phyloP scores from a whole-genome alignment of 2,888 invertebrate species.

The Tachina lurida region DNA sequence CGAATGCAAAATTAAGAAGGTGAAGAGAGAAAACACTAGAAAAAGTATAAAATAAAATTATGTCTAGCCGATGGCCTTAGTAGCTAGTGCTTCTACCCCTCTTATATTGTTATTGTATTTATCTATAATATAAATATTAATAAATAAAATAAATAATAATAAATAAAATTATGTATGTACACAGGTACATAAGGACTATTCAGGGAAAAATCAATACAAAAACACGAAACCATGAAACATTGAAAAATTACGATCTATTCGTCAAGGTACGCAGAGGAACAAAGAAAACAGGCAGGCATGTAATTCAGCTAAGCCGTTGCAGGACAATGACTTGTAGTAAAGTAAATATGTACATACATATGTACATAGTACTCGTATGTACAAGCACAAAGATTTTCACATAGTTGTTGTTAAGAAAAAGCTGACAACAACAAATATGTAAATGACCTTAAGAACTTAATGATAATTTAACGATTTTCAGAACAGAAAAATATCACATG shows the following conservation, averaged over 20 bases:
- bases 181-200: background rate
- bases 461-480: conserved; percentile 50
- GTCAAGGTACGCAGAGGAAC: conserved; percentile 33
- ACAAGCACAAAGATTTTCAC: conserved; percentile 43
- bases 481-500: conserved; percentile 17
- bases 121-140: no score
- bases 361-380: no score
- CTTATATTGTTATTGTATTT: no score
- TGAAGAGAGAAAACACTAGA: conserved; percentile 29
- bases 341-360: no score
- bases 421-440: conserved; percentile 20
- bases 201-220: background rate
- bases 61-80: no score
- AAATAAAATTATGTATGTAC: no score
- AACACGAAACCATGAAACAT: background rate
- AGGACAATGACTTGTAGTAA: conserved; percentile 8
- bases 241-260: background rate
- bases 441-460: conserved; percentile 52
- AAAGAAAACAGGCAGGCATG: conserved; percentile 33
- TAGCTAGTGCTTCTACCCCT: no score
- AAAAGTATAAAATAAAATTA: background rate
- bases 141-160: no score
- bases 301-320: conserved; percentile 21
- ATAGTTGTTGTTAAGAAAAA: background rate
- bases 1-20: conserved; percentile 58